Conservation (phyloP, 1,140 invertebrate species). For the Zaprionus kolodkinae region DNA sequence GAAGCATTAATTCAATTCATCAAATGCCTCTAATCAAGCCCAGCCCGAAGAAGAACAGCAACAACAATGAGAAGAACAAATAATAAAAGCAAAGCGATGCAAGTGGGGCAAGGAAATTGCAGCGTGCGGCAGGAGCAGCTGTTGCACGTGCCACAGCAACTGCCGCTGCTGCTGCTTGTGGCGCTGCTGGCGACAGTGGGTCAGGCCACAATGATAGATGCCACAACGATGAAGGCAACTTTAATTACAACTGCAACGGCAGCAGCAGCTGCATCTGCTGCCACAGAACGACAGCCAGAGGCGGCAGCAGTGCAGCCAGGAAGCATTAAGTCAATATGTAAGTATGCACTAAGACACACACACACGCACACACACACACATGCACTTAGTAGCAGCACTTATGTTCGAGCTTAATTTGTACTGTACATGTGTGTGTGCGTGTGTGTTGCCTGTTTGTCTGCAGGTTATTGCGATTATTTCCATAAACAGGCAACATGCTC, state of each 20-base stretch:
- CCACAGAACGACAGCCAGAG: conserved; percentile 29
- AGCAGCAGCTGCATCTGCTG: conserved; percentile 16
- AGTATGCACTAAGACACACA: conserved; percentile 36
- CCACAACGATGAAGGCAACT: conserved; percentile 48
- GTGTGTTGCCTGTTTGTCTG: conserved; percentile 20
- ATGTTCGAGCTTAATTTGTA: conserved; percentile 17
- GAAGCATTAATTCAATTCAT: conserved; percentile 52
- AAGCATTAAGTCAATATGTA: conserved; percentile 65
- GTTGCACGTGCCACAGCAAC: conserved; percentile 1
- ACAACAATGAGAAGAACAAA: conserved; percentile 46
- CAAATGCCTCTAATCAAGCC: conserved; percentile 62
- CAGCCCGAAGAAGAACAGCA: conserved; percentile 6
- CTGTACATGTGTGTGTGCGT: neutral
- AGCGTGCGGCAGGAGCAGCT: conserved; percentile 10
- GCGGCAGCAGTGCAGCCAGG: conserved; percentile 26
- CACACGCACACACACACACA: neutral
- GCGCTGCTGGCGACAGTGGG: conserved; percentile 1
- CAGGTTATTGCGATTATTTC: conserved; percentile 34
- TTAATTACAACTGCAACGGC: conserved; percentile 39
- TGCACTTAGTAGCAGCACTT: neutral
- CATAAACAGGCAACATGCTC: conserved; percentile 20
- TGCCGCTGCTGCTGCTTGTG: conserved; percentile 7
- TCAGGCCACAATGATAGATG: conserved; percentile 45
- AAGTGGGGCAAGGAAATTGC: conserved; percentile 12
- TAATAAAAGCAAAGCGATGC: conserved; percentile 36